Evolutionary conservation across 2,113 vertebrate species (phyloP).

Genomic region (Danio rerio): DNA sequence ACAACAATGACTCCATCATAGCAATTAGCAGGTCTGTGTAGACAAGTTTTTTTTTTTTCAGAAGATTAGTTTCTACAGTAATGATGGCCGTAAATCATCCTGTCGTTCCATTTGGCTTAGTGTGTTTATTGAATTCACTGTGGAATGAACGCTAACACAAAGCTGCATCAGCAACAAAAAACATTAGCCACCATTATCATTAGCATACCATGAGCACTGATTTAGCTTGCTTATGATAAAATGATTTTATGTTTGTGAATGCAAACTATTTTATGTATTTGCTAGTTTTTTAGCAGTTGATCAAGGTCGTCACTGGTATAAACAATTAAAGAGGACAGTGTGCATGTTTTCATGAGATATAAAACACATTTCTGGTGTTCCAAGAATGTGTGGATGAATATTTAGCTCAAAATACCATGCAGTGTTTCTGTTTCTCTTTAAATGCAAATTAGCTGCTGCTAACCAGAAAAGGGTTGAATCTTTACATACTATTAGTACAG

Average conservation of each 20-base stretch:
- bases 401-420: too few relatives aligned
- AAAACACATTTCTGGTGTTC: too few relatives aligned
- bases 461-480: too few relatives aligned
- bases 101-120: neutral
- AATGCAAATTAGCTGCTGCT: too few relatives aligned
- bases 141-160: neutral
- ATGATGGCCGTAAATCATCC: slow-evolving; percentile 12
- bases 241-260: neutral
- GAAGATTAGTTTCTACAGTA: slow-evolving; percentile 14
- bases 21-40: slow-evolving; percentile 16
- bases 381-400: too few relatives aligned
- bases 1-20: neutral
- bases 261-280: neutral
- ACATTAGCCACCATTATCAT: slow-evolving; percentile 11
- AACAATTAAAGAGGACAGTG: neutral
- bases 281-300: neutral
- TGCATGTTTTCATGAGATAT: too few relatives aligned
- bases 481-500: too few relatives aligned
- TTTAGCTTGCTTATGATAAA: neutral
- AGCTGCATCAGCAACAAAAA: neutral
- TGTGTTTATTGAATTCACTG: neutral
- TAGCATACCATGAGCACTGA: neutral
- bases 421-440: too few relatives aligned
- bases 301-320: neutral
- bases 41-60: neutral